Evolutionary conservation across 2,113 vertebrate species (phyloP).

Genomic region (Electrona antarctica): DNA sequence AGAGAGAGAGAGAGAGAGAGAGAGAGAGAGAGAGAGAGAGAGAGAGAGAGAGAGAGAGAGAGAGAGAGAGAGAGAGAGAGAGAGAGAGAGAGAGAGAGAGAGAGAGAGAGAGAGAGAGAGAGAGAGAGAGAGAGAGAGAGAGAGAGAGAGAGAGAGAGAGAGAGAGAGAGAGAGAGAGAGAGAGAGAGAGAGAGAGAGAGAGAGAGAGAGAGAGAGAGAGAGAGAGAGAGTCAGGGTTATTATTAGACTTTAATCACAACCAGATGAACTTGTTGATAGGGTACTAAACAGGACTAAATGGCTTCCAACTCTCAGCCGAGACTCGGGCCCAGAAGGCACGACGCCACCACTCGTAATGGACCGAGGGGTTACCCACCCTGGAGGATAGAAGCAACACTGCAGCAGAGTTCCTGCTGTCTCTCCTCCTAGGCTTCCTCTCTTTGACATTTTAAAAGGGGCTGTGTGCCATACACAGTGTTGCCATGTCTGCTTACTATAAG

Average conservation of each 20-base stretch:
- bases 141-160: constrained; percentile 17
- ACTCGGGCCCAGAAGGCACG: constrained; percentile 28
- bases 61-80: constrained; percentile 16
- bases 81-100: constrained; percentile 13
- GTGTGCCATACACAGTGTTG: no score
- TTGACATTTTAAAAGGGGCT: constrained; percentile 25
- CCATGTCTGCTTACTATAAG: no score
- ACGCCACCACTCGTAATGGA: constrained; percentile 18
- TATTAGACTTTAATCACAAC: constrained; percentile 52
- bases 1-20: constrained; percentile 18
- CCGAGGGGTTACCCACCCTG: constrained; percentile 21
- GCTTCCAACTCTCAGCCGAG: constrained; percentile 36
- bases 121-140: constrained; percentile 10
- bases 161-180: constrained; percentile 6
- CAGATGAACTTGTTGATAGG: constrained; percentile 61
- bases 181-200: constrained; percentile 2
- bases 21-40: constrained; percentile 9
- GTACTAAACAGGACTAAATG: constrained; percentile 45
- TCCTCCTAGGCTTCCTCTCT: constrained; percentile 2
- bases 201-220: constrained; percentile 13
- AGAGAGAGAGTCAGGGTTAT: constrained; percentile 36
- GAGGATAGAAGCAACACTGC: constrained; percentile 25
- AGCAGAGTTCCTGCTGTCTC: constrained; percentile 18
- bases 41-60: constrained; percentile 16
- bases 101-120: constrained; percentile 17